Base-by-base conservation (phyloP, 2,113 vertebrate genomes). In the Mormoops blainvillei region DNA sequence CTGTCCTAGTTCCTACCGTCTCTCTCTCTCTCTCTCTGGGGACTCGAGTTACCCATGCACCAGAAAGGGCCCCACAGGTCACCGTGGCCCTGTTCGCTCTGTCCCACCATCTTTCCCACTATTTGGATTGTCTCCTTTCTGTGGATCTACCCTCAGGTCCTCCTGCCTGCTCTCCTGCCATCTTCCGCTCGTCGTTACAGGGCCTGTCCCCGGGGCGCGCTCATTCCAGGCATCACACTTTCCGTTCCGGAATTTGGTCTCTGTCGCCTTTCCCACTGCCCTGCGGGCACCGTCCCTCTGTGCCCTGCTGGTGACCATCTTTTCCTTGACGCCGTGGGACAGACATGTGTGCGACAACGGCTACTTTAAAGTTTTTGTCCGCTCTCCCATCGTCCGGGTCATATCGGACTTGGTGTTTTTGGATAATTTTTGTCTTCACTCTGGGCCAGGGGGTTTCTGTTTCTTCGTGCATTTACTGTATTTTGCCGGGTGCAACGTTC, bases 311-410 rank as follows among this genome's bases (percentile, higher is more conserved):
- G 0, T 1, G 38, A 11, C 48, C 15, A 73, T 10, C 36, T 93
- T 78, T 93, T 82, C 54, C 56, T 89, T 95, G 50, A 87, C 48
- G 48, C 91, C 87, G 91, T 77, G 50, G 36, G 13, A 61, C 3
- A 1, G 13, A n/a, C 45, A 41, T 7, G 20, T 24, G 48, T 48
- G 12, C 48, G n/a, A 48, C 12, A 45, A 13, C 2, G 16, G 41
- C 33, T 8, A 1, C 63, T 82, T 67, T 89, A 22, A 82, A 43
- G 5, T 12, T 13, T 43, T 36, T 33, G 38, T 56, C 81, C 28
- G 43, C 31, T 38, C 65, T 63, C 45, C 63, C 12, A 9, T 7
- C 13, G 3, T 36, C 36, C 26, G 56, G 78, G 28, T 24, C 33
- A 0, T 15, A 63, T 68, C 70, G 48, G 61, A 45, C 4, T 28